Evolutionary conservation across 2,113 vertebrate species (phyloP).

Genomic region (Antechinus flavipes): DNA sequence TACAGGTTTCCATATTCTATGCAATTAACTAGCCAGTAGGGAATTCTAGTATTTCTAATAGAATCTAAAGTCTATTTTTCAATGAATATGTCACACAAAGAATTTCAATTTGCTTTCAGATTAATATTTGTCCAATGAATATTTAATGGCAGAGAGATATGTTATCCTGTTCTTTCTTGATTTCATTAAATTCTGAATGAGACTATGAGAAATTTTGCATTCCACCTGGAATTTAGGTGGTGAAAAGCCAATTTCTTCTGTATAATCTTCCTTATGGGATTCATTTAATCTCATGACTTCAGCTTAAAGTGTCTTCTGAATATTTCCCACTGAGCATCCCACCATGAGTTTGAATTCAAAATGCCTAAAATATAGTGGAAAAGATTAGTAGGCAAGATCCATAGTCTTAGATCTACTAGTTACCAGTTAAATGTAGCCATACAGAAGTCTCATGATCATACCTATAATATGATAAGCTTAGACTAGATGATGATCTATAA

Average conservation of each 20-base stretch:
- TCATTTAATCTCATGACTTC: background rate
- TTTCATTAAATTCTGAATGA: slow-evolving; percentile 54
- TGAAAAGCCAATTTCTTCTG: background rate
- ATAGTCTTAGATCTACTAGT: background rate
- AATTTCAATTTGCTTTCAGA: slow-evolving; percentile 74
- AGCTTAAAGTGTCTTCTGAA: background rate
- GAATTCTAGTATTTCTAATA: slow-evolving; percentile 65
- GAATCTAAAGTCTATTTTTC: slow-evolving; percentile 55
- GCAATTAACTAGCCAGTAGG: slow-evolving; percentile 55
- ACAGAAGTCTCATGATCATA: background rate
- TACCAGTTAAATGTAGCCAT: background rate
- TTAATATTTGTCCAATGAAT: slow-evolving; percentile 69
- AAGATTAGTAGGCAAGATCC: background rate
- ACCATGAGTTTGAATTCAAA: background rate
- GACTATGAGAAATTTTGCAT: slow-evolving; percentile 47
- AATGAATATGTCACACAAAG: slow-evolving; percentile 48
- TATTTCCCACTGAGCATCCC: background rate
- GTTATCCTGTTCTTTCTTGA: slow-evolving; percentile 64
- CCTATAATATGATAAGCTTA: background rate
- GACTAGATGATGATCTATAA: background rate
- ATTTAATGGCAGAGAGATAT: slow-evolving; percentile 64
- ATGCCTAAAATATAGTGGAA: background rate
- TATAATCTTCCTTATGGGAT: background rate
- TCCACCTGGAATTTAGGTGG: background rate
- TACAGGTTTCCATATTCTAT: slow-evolving; percentile 51